Evolutionary conservation across 2,113 vertebrate genomes (phyloP).

Genomic region (Rattus norvegicus): DNA sequence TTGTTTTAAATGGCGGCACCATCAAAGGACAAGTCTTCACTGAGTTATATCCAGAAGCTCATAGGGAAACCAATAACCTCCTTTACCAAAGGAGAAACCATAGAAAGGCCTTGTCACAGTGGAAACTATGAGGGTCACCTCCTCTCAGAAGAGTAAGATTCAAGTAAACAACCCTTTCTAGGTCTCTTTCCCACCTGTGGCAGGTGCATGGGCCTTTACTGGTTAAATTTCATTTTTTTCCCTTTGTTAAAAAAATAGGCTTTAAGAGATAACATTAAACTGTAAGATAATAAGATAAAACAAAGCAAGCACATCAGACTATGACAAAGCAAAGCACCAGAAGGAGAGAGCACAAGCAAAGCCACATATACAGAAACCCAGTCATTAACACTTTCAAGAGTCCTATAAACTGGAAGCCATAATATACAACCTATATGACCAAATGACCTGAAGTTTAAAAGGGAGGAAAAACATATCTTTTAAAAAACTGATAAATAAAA

Average conservation of each 20-base stretch:
- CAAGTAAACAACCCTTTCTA: neutral
- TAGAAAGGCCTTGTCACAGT: neutral
- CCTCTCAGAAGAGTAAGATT: neutral
- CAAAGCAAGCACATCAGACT: neutral
- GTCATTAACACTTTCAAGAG: neutral
- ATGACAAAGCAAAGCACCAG: neutral
- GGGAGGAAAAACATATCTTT: no score
- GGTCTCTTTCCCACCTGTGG: neutral
- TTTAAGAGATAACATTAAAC: neutral
- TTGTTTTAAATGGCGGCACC: neutral
- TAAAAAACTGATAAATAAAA: neutral
- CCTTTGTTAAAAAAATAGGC: neutral
- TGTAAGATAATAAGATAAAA: neutral
- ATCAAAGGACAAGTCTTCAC: neutral
- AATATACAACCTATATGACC: no score
- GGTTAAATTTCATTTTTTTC: conserved; percentile 3
- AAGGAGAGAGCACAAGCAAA: neutral
- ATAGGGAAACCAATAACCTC: neutral
- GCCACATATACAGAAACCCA: neutral
- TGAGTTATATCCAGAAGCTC: neutral
- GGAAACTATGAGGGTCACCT: neutral
- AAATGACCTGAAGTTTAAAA: neutral
- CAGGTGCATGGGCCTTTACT: neutral
- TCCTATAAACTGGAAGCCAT: neutral
- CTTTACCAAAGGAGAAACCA: neutral